phyloP scores from a whole-genome alignment of 64 coral and sea anemone genomes.

The Porites australiensis region DNA sequence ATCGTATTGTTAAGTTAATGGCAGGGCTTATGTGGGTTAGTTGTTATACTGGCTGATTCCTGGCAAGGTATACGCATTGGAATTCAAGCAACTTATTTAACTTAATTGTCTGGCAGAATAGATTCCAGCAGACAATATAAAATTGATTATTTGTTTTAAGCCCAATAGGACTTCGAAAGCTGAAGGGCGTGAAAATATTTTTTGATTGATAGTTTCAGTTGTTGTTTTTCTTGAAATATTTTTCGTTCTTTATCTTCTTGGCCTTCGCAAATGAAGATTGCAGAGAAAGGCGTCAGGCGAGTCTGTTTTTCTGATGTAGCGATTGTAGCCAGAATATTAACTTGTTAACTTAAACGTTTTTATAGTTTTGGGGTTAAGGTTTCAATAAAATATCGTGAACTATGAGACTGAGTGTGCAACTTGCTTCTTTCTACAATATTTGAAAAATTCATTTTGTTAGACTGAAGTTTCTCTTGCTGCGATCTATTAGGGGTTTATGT shows the following conservation, averaged over 20 bases:
- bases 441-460: too few relatives aligned
- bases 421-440: background rate
- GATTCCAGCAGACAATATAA: background rate
- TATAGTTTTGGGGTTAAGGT: background rate
- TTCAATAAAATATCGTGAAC: background rate
- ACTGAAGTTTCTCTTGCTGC: too few relatives aligned
- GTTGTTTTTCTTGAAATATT: background rate
- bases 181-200: background rate
- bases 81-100: background rate
- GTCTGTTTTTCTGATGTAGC: conserved; percentile 22
- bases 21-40: background rate
- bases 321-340: background rate
- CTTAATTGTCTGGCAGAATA: background rate
- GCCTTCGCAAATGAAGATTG: conserved; percentile 29
- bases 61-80: background rate
- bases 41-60: background rate
- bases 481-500: too few relatives aligned
- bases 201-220: conserved; percentile 3
- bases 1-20: background rate
- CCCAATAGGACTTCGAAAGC: background rate
- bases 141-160: background rate
- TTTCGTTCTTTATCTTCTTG: background rate
- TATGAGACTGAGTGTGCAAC: background rate
- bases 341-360: background rate
- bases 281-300: conserved; percentile 3